A percentile compares a stretch with the other conserved stretches of the same genome.
Conservation (phyloP, 2,888 invertebrate genomes). For the Luperina testacea region DNA sequence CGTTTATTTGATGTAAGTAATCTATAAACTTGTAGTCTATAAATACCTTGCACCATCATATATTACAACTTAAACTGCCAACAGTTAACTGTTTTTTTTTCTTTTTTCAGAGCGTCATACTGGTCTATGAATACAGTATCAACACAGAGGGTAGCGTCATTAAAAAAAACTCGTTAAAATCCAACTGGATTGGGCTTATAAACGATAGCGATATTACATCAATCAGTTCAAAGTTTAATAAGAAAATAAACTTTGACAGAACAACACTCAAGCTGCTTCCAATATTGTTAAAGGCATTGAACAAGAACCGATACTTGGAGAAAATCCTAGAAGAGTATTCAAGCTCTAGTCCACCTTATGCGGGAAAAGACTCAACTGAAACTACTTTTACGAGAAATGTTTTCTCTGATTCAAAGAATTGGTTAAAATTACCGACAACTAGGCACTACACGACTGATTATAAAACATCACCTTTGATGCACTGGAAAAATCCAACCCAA, state of each 20-base stretch:
- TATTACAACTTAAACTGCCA: background rate
- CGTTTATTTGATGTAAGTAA: background rate
- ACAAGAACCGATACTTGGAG: conserved; percentile 76
- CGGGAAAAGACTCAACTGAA: conserved; percentile 71
- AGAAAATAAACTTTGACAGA: conserved; percentile 73
- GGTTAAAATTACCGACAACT: conserved; percentile 74
- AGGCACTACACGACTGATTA: conserved; percentile 75
- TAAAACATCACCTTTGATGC: conserved; percentile 77
- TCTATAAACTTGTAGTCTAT: background rate
- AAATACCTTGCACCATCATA: background rate
- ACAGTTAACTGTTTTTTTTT: conserved; percentile 43
- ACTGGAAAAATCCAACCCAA: conserved; percentile 75
- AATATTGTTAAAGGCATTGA: conserved; percentile 78
- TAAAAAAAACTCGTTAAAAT: conserved; percentile 62
- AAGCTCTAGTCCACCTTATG: conserved; percentile 68
- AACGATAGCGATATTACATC: conserved; percentile 73
- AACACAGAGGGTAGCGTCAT: conserved; percentile 66
- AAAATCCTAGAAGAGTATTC: conserved; percentile 76
- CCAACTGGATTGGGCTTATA: conserved; percentile 76
- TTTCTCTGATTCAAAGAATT: conserved; percentile 72
- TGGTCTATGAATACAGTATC: conserved; percentile 81
- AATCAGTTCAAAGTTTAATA: conserved; percentile 72
- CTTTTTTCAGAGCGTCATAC: conserved; percentile 81
- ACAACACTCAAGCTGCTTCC: conserved; percentile 79
- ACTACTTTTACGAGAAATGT: conserved; percentile 71